A percentile compares a stretch with the other conserved stretches of the same genome.
phyloP scores from a whole-genome alignment of 1,140 invertebrate genomes.

The Adelges cooleyi region DNA sequence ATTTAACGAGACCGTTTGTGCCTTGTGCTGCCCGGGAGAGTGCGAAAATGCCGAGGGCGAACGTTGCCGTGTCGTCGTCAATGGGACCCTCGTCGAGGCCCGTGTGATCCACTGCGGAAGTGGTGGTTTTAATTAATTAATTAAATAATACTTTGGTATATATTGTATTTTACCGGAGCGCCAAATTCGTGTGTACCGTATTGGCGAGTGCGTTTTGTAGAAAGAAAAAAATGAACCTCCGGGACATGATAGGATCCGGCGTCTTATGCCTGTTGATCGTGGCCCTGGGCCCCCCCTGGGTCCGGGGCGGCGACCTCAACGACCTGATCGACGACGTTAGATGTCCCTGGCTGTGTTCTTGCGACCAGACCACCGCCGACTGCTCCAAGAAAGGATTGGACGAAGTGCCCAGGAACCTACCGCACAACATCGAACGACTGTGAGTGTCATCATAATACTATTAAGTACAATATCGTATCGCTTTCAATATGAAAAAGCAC shows the following conservation, averaged over 20 bases:
- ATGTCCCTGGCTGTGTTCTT: conserved; percentile 72
- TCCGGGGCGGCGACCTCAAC: conserved; percentile 41
- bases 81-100: conserved; percentile 12
- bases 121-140: no score
- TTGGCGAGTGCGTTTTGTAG: no score
- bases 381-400: conserved; percentile 72
- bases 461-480: no score
- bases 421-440: conserved; percentile 79
- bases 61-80: background rate
- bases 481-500: no score
- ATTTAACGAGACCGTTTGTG: no score
- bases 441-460: background rate
- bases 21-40: background rate
- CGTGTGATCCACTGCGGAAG: background rate
- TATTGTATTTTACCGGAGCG: no score
- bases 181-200: no score
- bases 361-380: conserved; percentile 77
- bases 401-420: conserved; percentile 78
- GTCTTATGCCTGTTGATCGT: conserved; percentile 30
- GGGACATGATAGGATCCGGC: background rate
- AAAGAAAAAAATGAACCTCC: no score
- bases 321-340: conserved; percentile 53
- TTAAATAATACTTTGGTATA: no score
- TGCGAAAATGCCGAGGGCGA: conserved; percentile 20
- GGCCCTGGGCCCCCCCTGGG: conserved; percentile 36